Base-by-base conservation (phyloP, 1,140 invertebrate genomes). In the Bombus waltoni region DNA sequence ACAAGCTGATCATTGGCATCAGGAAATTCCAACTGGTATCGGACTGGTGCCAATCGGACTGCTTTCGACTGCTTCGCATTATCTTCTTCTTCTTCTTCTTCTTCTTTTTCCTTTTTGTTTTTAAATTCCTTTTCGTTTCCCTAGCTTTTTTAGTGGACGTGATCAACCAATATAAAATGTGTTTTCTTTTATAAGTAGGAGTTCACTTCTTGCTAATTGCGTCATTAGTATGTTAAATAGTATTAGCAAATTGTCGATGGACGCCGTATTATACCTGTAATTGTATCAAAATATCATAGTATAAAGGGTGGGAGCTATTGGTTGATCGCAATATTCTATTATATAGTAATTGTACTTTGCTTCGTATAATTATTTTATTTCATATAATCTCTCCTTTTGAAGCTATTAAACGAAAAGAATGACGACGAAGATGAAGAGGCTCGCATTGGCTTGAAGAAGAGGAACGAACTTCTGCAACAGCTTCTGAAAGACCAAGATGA, bases 331-430 rank as follows among this genome's bases (percentile, higher is more conserved):
- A 25, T 38, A 3, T 25, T 38, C 22, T 32, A 5, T 40, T 11
- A 0, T 38, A 5, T 8, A 42, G 18, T 28, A 44, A 10, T 38
- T 13, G 11, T 32, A 68, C 6, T 13, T 5, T 11, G 32, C 1
- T 3, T 15, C 25, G 47, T 18, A 3, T 18, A 22, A 18, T 1
- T 38, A 32, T 32, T 62, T n/a, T n/a, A 22, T 15, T 22, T 53
- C 11, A 32, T 28, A 1, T 42, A 42, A 77, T 22, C 6, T 18
- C 1, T 71, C 53, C 47, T 35, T 74, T 96, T 95, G 38, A 93
- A 98, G 97, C 96, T 98, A 92, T 95, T 99, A 44, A 98, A 98
- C 92, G 97, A 98, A 81, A 98, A 97, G 94, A 97, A 96, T 74
- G 97, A 98, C 87, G 97, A 98, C 88, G 97, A 98, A 88, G 96